A percentile compares a stretch with the other conserved stretches of the same genome.
Conservation (phyloP, 2,888 invertebrate genomes). For the Bombylius major region DNA sequence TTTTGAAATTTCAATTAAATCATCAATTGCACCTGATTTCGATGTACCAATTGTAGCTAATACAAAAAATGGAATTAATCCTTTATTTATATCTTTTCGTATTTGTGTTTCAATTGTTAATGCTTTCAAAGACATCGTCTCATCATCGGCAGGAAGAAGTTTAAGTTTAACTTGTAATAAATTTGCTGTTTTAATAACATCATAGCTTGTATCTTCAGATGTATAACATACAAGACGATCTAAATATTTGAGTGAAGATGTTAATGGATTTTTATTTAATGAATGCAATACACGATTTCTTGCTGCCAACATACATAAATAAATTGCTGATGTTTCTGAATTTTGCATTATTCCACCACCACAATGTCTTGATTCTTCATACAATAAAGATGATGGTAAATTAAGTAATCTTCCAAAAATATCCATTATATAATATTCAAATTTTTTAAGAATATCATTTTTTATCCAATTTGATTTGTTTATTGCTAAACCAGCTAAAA, state of each 20-base stretch:
- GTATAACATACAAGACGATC: slow-evolving; percentile 4
- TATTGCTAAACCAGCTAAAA: not conserved
- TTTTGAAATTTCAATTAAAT: not conserved
- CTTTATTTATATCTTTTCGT: slow-evolving; percentile 1
- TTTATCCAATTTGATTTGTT: not conserved
- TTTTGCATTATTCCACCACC: slow-evolving; percentile 63
- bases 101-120: slow-evolving; percentile 5
- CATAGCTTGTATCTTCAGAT: slow-evolving; percentile 4
- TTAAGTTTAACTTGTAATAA: not conserved
- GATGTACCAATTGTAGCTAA: slow-evolving; percentile 6
- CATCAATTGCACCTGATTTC: slow-evolving; percentile 8
- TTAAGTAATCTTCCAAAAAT: slow-evolving; percentile 40
- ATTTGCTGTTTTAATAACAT: slow-evolving; percentile 3
- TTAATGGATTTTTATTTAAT: not conserved
- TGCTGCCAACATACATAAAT: slow-evolving; percentile 4
- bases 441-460: not conserved
- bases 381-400: slow-evolving; percentile 61
- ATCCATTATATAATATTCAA: not conserved
- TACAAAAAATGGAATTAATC: slow-evolving; percentile 9
- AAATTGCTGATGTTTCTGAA: slow-evolving; percentile 7
- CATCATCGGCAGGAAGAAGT: not conserved
- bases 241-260: not conserved
- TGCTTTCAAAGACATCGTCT: not conserved
- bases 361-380: slow-evolving; percentile 49
- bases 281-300: not conserved